Conservation (phyloP, 2,113 vertebrate genomes). For the Poecilia latipinna region DNA sequence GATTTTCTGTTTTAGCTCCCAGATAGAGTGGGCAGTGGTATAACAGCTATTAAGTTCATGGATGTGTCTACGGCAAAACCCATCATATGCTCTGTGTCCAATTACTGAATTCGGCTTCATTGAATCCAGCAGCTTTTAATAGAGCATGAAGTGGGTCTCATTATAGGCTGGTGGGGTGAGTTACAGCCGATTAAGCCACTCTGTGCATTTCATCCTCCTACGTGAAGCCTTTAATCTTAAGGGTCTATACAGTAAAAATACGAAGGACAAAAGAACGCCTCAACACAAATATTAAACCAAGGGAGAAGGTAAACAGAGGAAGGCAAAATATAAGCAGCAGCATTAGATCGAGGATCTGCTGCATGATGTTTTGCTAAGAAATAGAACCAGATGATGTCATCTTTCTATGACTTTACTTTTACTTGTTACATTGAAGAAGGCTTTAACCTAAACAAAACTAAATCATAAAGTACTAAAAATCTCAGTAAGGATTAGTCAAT, state of each 20-base stretch:
- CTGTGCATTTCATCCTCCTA: constrained; percentile 71
- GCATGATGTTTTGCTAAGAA: not conserved
- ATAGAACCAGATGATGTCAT: not conserved
- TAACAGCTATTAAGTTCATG: constrained; percentile 56
- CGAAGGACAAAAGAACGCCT: constrained; percentile 37
- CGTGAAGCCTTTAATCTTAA: constrained; percentile 69
- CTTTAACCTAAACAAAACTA: constrained; percentile 55
- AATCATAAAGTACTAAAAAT: constrained; percentile 59
- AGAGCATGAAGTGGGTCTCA: constrained; percentile 74
- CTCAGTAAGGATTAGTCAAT: constrained; percentile 39
- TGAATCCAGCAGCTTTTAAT: constrained; percentile 77
- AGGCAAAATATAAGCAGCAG: not conserved
- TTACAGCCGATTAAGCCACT: constrained; percentile 67
- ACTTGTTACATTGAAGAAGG: not conserved
- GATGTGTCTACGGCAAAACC: constrained; percentile 48
- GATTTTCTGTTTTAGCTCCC: constrained; percentile 45
- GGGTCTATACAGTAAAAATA: constrained; percentile 44
- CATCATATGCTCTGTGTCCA: constrained; percentile 64
- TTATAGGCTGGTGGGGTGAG: constrained; percentile 70
- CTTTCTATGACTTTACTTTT: constrained; percentile 14
- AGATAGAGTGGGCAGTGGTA: constrained; percentile 42
- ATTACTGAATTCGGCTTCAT: constrained; percentile 72
- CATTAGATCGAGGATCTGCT: not conserved
- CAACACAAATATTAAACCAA: constrained; percentile 31
- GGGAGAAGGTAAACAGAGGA: constrained; percentile 5